Evolutionary conservation across 2,888 invertebrate genomes (phyloP).

Genomic region (Amaurobius ferox): DNA sequence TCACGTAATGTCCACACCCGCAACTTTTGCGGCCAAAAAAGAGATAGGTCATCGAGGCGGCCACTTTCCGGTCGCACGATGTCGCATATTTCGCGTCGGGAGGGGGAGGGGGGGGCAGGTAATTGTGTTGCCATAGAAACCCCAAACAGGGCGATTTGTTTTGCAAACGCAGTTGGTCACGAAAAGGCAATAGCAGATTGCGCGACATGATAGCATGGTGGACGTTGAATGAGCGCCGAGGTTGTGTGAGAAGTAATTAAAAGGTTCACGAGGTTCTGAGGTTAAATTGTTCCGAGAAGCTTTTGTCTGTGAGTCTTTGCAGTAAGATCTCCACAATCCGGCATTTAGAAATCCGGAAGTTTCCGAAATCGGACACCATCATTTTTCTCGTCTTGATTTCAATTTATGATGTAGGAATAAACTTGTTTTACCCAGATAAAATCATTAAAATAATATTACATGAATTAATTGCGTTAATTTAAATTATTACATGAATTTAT

Average conservation of each 20-base stretch:
- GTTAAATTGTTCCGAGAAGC: too few species aligned
- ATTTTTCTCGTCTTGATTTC: too few species aligned
- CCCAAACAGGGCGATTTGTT: constrained; percentile 69
- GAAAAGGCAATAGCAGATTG: constrained; percentile 45
- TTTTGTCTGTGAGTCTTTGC: too few species aligned
- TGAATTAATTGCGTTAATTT: too few species aligned
- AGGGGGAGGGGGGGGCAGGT: constrained; percentile 6
- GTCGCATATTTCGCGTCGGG: background rate
- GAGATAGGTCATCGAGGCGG: constrained; percentile 58
- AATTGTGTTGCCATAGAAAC: constrained; percentile 60
- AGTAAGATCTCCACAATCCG: too few species aligned
- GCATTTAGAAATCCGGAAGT: too few species aligned
- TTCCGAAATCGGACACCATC: too few species aligned
- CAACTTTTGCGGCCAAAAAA: constrained; percentile 36
- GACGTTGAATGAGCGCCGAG: background rate
- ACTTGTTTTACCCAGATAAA: too few species aligned
- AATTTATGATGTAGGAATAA: too few species aligned
- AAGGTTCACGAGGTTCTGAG: background rate
- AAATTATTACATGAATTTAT: too few species aligned
- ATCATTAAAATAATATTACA: too few species aligned
- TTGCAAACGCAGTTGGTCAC: constrained; percentile 43
- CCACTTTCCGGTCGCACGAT: constrained; percentile 18
- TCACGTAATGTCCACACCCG: constrained; percentile 35
- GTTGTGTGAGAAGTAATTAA: background rate
- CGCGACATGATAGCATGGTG: background rate